Evolutionary conservation across 2,797 vertebrate genomes (phyloP), one percentile per base, ranked within the genome.

Genomic region (Hyperoplus immaculatus): DNA sequence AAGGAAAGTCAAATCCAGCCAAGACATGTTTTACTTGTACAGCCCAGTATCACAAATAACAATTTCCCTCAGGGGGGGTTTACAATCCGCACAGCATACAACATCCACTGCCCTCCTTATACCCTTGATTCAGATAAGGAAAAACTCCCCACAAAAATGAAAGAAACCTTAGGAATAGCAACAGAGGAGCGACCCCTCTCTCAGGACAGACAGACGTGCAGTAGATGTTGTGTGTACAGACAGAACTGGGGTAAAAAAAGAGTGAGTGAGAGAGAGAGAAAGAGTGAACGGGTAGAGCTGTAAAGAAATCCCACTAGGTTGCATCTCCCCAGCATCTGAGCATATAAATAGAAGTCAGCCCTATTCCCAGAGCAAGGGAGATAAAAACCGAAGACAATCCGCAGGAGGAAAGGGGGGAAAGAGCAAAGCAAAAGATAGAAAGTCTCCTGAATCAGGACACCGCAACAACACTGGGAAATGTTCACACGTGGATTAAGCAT

Each of bases 341-440:
- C 86, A 61, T 94, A 94, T 92, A 94, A 94, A 94, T 94, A 94
- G 93, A 92, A 88, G 82, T 77, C 87, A 80, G 91, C 83, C 86
- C 85, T 94, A 92, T 92, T 94, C 92, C 90, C 93, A 91, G 73
- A 89, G 91, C 86, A 88, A 69, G 72, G 68, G 18, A 72, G 78
- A 81, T 88, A 82, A 86, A 91, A 88, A 92, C 88, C 84, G 82
- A 80, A 85, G 75, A 85, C 74, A 87, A 90, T 66, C 75, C 81
- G 86, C 75, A 38, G 74, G 86, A 85, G 82, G 57, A 75, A 82
- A 78, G 58, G 38, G 43, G 43, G 60, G 66, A 78, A 72, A 77
- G 69, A 87, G 77, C 49, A 64, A 86, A 86, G 80, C 42, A 65
- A 69, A 78, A 78, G 56, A 69, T 39, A 76, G 47, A 77, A 81